A percentile compares a stretch with the other conserved stretches of the same genome.
These are phyloP conservation scores for Pygoscelis antarcticus DNA, from an alignment of 2,113 vertebrate genomes.

Conservation along the genomic window DNA sequence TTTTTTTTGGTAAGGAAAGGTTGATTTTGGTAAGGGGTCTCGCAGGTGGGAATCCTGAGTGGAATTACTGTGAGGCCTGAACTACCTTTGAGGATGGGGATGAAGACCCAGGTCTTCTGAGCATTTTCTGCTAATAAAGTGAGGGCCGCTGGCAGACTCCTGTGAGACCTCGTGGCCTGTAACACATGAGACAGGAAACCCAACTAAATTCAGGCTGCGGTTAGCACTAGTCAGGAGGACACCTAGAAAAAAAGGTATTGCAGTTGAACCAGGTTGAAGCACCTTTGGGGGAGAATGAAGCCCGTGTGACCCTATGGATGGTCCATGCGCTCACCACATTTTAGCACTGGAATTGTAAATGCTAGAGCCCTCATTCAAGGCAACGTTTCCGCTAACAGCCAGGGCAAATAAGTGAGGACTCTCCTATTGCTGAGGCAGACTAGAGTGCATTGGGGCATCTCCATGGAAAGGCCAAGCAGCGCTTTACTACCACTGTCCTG, in stretches of 20 bases:
- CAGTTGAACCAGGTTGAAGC: neutral
- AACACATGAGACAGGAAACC: neutral
- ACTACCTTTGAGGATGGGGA: neutral
- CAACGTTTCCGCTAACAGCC: neutral
- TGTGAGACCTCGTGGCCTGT: neutral
- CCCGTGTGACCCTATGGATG: neutral
- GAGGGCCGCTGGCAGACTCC: neutral
- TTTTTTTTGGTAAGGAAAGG: neutral
- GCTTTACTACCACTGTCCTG: neutral
- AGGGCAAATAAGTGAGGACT: neutral
- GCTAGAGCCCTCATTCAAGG: neutral
- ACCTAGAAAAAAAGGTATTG: neutral
- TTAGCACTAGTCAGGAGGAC: neutral
- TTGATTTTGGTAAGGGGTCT: neutral
- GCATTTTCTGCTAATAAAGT: neutral
- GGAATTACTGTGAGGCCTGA: neutral
- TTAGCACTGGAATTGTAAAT: neutral
- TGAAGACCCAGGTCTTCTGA: neutral
- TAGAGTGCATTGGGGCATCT: neutral
- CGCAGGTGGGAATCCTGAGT: neutral
- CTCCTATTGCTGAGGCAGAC: neutral
- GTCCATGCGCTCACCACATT: neutral
- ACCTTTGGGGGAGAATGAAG: neutral
- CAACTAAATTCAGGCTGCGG: rapidly evolving
- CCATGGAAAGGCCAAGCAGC: neutral